A percentile compares a stretch with the other conserved stretches of the same genome.
Evolutionary conservation across 1,140 invertebrate genomes (phyloP).

Genomic region (Batillaria attramentaria): DNA sequence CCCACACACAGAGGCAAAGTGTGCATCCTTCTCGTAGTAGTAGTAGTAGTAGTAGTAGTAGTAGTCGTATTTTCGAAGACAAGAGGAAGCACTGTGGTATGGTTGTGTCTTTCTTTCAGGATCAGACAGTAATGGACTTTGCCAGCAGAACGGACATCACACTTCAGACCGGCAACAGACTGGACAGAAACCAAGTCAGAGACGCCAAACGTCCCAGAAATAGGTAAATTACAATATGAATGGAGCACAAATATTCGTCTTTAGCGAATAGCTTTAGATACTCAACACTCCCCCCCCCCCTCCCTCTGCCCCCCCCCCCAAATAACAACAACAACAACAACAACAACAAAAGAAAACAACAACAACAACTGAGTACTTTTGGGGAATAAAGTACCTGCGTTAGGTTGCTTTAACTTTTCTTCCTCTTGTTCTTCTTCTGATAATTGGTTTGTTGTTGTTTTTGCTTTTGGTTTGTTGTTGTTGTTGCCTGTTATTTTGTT

Average conservation of each 20-base stretch:
- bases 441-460: no score
- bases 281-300: background rate
- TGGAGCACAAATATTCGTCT: no score
- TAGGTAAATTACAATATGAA: background rate
- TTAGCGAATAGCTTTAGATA: background rate
- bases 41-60: background rate
- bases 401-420: no score
- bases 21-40: background rate
- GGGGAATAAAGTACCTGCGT: background rate
- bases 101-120: background rate
- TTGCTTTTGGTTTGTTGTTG: conserved; percentile 1
- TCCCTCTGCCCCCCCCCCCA: background rate
- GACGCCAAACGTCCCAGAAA: conserved; percentile 26
- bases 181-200: conserved; percentile 17
- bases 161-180: background rate
- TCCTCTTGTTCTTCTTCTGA: no score
- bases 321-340: background rate
- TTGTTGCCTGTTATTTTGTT: background rate
- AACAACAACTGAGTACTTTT: background rate
- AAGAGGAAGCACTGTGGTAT: background rate
- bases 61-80: background rate
- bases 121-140: background rate
- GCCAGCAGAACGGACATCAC: background rate
- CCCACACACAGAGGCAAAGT: background rate
- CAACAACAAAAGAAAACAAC: background rate